Percentiles rank a stretch among this genome's conserved stretches.
Evolutionary conservation across 1,140 invertebrate genomes (phyloP).

Genomic region (Marisa cornuarietis): DNA sequence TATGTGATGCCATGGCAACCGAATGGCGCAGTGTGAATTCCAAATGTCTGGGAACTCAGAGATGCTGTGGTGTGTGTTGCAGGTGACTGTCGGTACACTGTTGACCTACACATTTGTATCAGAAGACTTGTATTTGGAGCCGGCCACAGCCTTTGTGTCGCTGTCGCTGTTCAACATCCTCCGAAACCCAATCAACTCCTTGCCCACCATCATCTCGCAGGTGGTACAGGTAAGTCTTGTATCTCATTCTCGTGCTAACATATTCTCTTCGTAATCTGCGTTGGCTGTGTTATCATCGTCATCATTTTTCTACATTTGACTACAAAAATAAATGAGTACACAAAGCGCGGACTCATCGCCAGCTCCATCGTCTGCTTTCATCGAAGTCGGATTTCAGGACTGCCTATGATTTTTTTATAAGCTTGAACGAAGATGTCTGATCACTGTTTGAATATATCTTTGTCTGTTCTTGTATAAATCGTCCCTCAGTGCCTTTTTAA

Average conservation of each 20-base stretch:
- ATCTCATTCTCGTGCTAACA: no score
- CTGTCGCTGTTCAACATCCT: slow-evolving; percentile 97
- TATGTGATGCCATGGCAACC: no score
- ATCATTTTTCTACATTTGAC: no score
- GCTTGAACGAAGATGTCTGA: neutral
- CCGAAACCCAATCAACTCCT: slow-evolving; percentile 81
- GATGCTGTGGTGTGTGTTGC: neutral
- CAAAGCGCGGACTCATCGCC: no score
- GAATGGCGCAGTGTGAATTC: no score
- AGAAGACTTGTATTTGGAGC: slow-evolving; percentile 78
- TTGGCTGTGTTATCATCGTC: neutral
- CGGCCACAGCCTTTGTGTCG: slow-evolving; percentile 91
- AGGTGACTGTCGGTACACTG: neutral
- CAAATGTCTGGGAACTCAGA: no score
- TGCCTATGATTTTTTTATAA: neutral
- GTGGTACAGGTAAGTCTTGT: slow-evolving; percentile 60
- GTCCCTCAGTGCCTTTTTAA: neutral
- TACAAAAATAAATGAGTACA: no score
- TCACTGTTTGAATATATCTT: neutral
- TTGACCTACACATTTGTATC: slow-evolving; percentile 7
- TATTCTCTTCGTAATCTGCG: no score
- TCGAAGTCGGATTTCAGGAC: no score
- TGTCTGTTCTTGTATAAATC: neutral
- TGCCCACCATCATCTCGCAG: slow-evolving; percentile 69
- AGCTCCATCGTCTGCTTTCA: no score